Base-by-base conservation (phyloP, 2,113 vertebrate species). In the Cyprinodon brontotheroides region DNA sequence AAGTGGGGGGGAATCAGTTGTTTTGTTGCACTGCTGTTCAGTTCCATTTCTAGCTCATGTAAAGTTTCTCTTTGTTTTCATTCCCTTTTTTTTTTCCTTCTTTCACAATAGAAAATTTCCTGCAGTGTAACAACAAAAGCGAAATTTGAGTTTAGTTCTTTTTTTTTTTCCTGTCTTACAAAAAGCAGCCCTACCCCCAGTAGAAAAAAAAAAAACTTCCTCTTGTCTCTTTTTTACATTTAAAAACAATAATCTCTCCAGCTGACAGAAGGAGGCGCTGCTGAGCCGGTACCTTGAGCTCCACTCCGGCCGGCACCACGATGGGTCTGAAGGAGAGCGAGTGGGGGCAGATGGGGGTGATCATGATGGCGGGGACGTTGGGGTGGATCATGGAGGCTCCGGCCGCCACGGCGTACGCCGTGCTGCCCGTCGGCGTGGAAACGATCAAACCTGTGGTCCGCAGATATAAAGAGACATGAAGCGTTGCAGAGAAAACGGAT, bases 351-450 rank as follows among this genome's bases (percentile, higher is more conserved):
- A 95, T 95, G 77, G 95, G 95, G 0, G 95, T 95, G 77, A 95
- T 94, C 93, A 95, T 94, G 89, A 95, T 95, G 85, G 95, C 95
- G 0, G 94, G 95, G 6, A 95, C 95, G 15, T 95, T 95, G 73
- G 94, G 94, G 74, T 95, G 95, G 84, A 95, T 95, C 94, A 95
- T 95, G 81, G 95, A 95, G 1, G 95, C 94, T 63, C 94, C 94
- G 0, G 95, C 95, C 1, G 95, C 95, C 40, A 94, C 94, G 0
- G 95, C 94, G 0, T 95, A 95, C 0, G 94, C 94, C 0, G 94
- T 95, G 41, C 95, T 95, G 59, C 94, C 95, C 1, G 94, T 95
- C 0, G 94, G 94, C 0, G 94, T 95, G 4, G 94, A 95, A 38
- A 95, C 94, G 0, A 95, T 95, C 76, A 95, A 88, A 73, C 95